Conservation (phyloP, 1,140 invertebrate genomes). For the Eulimnadia texana region DNA sequence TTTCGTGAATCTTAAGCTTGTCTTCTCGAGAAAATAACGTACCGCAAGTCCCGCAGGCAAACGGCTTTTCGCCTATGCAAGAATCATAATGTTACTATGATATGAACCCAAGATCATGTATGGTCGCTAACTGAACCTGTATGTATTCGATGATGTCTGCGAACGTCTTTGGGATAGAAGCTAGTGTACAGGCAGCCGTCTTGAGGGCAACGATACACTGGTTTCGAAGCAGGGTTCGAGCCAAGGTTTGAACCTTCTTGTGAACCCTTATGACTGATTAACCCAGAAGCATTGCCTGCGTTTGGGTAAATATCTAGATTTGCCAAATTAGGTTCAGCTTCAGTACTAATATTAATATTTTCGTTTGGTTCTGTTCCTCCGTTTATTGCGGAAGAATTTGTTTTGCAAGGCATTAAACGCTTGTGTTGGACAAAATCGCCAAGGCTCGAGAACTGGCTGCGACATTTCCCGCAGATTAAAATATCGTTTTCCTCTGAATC, state of each 20-base stretch:
- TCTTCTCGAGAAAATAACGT: constrained; percentile 19
- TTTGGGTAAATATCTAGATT: neutral
- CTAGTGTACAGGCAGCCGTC: constrained; percentile 24
- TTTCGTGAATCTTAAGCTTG: constrained; percentile 20
- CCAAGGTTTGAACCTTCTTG: too few relatives aligned
- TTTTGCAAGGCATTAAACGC: too few relatives aligned
- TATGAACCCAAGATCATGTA: too few relatives aligned
- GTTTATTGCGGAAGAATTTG: too few relatives aligned
- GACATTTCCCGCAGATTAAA: neutral
- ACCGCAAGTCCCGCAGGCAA: constrained; percentile 20
- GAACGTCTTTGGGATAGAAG: constrained; percentile 25
- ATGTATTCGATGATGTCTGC: constrained; percentile 27
- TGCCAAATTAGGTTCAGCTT: neutral
- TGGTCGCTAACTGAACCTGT: too few relatives aligned
- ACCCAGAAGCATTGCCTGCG: too few relatives aligned
- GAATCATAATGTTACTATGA: neutral
- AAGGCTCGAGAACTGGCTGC: neutral
- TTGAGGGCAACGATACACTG: constrained; percentile 18
- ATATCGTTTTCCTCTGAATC: neutral
- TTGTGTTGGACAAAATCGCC: neutral
- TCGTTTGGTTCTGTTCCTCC: too few relatives aligned
- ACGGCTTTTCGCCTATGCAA: constrained; percentile 20
- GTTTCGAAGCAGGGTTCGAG: too few relatives aligned
- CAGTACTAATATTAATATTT: too few relatives aligned
- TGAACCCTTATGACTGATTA: too few relatives aligned